Conservation (phyloP, 1,140 invertebrate species). For the Drosophila burlai region DNA sequence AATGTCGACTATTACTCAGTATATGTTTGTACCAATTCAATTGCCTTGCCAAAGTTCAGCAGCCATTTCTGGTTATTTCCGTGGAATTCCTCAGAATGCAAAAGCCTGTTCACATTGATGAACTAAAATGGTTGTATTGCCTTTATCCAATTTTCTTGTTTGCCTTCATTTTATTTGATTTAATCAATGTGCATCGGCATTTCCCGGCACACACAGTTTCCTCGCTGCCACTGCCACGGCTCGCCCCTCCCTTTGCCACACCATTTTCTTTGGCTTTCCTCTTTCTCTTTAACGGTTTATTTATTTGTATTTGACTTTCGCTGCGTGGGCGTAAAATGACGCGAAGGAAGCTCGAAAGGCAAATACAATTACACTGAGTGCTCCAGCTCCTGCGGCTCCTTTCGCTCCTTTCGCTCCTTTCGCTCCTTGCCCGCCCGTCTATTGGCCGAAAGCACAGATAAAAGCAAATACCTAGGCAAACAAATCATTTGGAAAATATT, state of each 20-base stretch:
- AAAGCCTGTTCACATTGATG: slow-evolving; percentile 34
- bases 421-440: background rate
- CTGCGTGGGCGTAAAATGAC: slow-evolving; percentile 59
- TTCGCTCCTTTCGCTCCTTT: background rate
- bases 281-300: slow-evolving; percentile 67
- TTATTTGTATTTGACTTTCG: slow-evolving; percentile 79
- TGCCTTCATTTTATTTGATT: slow-evolving; percentile 73
- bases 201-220: slow-evolving; percentile 40
- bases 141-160: slow-evolving; percentile 74
- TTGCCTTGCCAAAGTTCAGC: slow-evolving; percentile 1
- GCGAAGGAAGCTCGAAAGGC: slow-evolving; percentile 74
- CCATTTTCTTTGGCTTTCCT: slow-evolving; percentile 27
- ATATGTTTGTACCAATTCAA: background rate
- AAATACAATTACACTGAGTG: slow-evolving; percentile 81
- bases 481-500: slow-evolving; percentile 81
- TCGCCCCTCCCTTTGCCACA: background rate
- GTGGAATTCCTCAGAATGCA: slow-evolving; percentile 4
- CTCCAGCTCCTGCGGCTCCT: slow-evolving; percentile 47
- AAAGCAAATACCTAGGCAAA: slow-evolving; percentile 79
- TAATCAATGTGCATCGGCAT: slow-evolving; percentile 65
- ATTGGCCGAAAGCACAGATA: slow-evolving; percentile 62
- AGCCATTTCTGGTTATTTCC: background rate
- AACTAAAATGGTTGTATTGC: slow-evolving; percentile 34
- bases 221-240: background rate
- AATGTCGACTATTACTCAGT: background rate